Conservation (phyloP, 2,113 vertebrate species). For the Platichthys stellatus region DNA sequence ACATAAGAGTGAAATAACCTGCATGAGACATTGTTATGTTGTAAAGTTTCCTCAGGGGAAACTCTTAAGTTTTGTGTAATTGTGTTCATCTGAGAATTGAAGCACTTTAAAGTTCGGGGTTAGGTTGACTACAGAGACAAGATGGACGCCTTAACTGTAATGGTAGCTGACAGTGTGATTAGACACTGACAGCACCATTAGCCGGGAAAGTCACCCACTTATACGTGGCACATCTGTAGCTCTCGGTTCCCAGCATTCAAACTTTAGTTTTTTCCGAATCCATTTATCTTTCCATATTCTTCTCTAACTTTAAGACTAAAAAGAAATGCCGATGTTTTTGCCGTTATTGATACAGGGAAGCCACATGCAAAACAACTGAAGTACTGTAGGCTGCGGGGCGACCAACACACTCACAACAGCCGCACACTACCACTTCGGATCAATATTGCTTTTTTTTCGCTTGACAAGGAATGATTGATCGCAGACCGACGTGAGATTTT, state of each 20-base stretch:
- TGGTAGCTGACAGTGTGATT: constrained; percentile 81
- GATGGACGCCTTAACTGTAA: constrained; percentile 72
- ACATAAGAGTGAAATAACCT: background rate
- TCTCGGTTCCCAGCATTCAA: constrained; percentile 49
- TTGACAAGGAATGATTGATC: constrained; percentile 78
- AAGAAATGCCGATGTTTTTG: background rate
- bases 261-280: background rate
- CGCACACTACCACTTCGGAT: constrained; percentile 54
- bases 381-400: constrained; percentile 33
- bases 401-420: constrained; percentile 37
- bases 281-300: background rate
- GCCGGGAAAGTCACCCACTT: constrained; percentile 66
- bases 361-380: constrained; percentile 35
- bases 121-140: constrained; percentile 66
- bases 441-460: constrained; percentile 66
- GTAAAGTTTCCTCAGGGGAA: background rate
- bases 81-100: constrained; percentile 40
- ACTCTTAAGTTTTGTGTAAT: constrained; percentile 34
- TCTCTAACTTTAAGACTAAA: constrained; percentile 1
- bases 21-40: background rate
- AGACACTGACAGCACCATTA: constrained; percentile 77
- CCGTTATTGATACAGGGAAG: constrained; percentile 36
- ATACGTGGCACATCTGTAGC: constrained; percentile 50
- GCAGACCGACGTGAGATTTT: constrained; percentile 66
- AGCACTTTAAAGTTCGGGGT: constrained; percentile 50